Evolutionary conservation across 1,140 invertebrate genomes (phyloP), one percentile per base, ranked within the genome.

Genomic region (Ips nitidus): DNA sequence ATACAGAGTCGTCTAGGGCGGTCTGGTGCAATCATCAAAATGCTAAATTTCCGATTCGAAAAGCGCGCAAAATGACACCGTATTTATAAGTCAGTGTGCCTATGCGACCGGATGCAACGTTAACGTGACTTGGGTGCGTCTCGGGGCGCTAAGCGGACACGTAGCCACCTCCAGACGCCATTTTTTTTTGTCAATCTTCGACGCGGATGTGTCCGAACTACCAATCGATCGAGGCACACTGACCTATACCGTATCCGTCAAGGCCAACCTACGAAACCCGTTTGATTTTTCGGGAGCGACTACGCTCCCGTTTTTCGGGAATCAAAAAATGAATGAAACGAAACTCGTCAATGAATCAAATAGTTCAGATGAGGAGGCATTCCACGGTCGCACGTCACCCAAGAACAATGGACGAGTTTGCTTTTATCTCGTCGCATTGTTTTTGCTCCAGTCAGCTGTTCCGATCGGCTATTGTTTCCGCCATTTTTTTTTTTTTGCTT

Each of bases 121-220:
- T 5, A 5, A 38, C 52, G 52, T 55, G 52, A 55, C 52, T 55
- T 55, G 52, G 52, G 52, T 55, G n/a, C 52, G 52, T 55, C 52
- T 55, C 52, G 52, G 52, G 52, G 52, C 52, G 52, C 52, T 55
- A 55, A 55, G 37, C 52, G 52, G 52, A 38, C 52, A 55, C 52
- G 52, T 55, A 55, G n/a, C 52, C 52, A 55, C 52, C 52, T 55
- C 52, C 52, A 55, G 52, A 55, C 52, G 37, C 52, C 52, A 22
- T 55, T 55, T 55, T 55, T 22, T 55, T 55, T 22, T 55, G 45
- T 50, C 45, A 6, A 50, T 50, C 45, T 50, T 50, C 3, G 45
- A 50, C 8, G 5, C 52, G 52, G 52, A 55, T 37, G 36, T 55
- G 52, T 55, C 52, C 37, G n/a, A 36, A 38, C 8, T 55, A 36